Evolutionary conservation across 2,888 invertebrate species (phyloP), one percentile per base, ranked within the genome.

Genomic region (Myopa tessellatipennis): DNA sequence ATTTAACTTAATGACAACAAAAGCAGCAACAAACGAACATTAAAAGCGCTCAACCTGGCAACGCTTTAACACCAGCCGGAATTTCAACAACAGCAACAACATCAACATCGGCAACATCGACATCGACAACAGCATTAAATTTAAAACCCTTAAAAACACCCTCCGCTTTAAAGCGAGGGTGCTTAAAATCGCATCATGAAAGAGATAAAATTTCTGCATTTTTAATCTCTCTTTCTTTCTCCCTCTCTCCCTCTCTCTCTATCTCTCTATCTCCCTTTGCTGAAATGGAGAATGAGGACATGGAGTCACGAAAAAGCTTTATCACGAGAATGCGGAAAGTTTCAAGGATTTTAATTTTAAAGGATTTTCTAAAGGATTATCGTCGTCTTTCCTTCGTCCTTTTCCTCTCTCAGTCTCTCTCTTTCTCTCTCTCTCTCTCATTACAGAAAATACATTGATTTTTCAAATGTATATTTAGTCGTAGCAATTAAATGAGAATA

Each of bases 1-100:
- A 75, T 75, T 75, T 58, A 45, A 6, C 75, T 75, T 69, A 75
- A 75, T 75, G 68, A 75, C 75, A 69, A 75, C 75, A 68, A 67
- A 63, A 74, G n/a, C 12, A 65, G 16, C 38, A 65, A 55, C 55
- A 10, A 10, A 6, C 7, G 10, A 45, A 45, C 10, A 45, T 10
- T 8, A 45, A 45, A 45, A 45, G 63, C 52, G 74, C 52, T 34
- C 63, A 63, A 75, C 60, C 68, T 69, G 68, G 61, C 61, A 63
- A 61, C 73, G 60, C 52, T 55, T 34, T 34, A 52, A 70, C 61
- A 50, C 26, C 45, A 72, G 55, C 36, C 10, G 8, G 18, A 55
- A 74, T 40, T 45, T 18, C 34, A 75, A 58, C 18, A 75, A 60
- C 26, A 26, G 26, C 26, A 26, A 26, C 26, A 26, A 26, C 26